Evolutionary conservation across 2,113 vertebrate species (phyloP).

Genomic region (Boleophthalmus pectinirostris): DNA sequence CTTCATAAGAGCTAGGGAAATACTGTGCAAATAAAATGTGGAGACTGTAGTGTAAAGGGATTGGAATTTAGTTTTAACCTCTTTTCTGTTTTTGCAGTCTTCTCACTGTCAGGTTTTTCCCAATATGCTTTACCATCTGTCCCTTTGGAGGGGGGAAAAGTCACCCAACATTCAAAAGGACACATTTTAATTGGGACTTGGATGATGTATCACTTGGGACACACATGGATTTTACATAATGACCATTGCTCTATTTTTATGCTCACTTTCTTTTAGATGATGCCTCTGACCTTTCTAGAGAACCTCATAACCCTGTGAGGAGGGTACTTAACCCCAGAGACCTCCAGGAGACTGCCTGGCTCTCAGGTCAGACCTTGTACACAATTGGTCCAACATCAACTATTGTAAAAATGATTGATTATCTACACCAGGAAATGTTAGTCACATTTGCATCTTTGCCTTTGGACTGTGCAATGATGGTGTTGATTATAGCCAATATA

Average conservation of each 20-base stretch:
- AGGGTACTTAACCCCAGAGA: conserved; percentile 49
- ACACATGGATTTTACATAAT: conserved; percentile 62
- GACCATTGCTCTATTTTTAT: conserved; percentile 46
- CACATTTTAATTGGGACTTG: conserved; percentile 60
- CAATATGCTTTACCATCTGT: conserved; percentile 62
- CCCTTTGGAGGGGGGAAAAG: conserved; percentile 47
- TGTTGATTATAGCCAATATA: conserved; percentile 32
- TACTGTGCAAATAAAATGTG: conserved; percentile 38
- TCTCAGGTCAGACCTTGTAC: conserved; percentile 51
- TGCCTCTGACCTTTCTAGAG: conserved; percentile 35
- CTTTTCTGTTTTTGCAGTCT: conserved; percentile 50
- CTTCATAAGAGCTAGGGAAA: conserved; percentile 43
- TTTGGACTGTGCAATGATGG: conserved; percentile 44
- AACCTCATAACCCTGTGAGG: conserved; percentile 43
- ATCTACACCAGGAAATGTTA: conserved; percentile 44
- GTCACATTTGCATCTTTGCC: conserved; percentile 52
- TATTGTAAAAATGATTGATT: conserved; percentile 62
- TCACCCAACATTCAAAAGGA: conserved; percentile 43
- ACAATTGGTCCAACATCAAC: conserved; percentile 40
- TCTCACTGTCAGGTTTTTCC: conserved; percentile 47
- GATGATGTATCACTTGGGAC: conserved; percentile 52
- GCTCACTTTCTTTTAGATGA: conserved; percentile 28
- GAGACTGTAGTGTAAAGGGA: conserved; percentile 24
- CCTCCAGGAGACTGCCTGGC: conserved; percentile 36
- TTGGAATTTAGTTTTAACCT: conserved; percentile 39